Evolutionary conservation across 1,140 invertebrate species (phyloP).

Genomic region (Drosophila kohkoa): DNA sequence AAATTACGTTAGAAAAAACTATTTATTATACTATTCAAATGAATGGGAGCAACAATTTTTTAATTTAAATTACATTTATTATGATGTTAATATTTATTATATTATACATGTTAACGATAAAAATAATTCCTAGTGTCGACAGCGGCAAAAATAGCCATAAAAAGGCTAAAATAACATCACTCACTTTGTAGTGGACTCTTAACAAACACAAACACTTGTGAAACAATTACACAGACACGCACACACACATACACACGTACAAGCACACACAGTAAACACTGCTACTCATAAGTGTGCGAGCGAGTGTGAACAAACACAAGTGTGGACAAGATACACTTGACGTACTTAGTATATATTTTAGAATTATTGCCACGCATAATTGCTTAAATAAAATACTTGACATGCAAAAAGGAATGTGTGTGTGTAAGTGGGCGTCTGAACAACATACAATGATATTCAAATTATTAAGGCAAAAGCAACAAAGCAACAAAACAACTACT

Average conservation of each 20-base stretch:
- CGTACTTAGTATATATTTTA: slow-evolving; percentile 31
- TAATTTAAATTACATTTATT: no score
- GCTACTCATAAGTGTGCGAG: slow-evolving; percentile 12
- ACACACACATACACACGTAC: not conserved
- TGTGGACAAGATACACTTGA: slow-evolving; percentile 18
- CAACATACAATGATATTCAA: slow-evolving; percentile 28
- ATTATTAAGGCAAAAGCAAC: slow-evolving; percentile 31
- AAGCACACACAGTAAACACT: not conserved
- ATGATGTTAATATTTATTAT: no score
- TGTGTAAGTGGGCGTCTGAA: slow-evolving; percentile 22
- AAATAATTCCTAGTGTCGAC: not conserved
- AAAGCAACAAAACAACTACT: not conserved
- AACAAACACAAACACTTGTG: slow-evolving; percentile 30
- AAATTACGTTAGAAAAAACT: no score
- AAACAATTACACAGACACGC: slow-evolving; percentile 11
- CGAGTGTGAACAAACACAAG: slow-evolving; percentile 25
- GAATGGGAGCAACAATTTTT: no score
- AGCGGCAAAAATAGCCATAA: slow-evolving; percentile 7
- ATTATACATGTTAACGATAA: no score
- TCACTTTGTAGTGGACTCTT: slow-evolving; percentile 7
- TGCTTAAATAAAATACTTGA: slow-evolving; percentile 68
- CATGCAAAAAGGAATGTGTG: slow-evolving; percentile 14
- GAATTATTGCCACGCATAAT: slow-evolving; percentile 65
- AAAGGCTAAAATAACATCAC: slow-evolving; percentile 14
- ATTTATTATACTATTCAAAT: no score